A percentile compares a stretch with the other conserved stretches of the same genome.
phyloP scores from a whole-genome alignment of 2,797 vertebrate genomes.

The Thripadectes ignobilis region DNA sequence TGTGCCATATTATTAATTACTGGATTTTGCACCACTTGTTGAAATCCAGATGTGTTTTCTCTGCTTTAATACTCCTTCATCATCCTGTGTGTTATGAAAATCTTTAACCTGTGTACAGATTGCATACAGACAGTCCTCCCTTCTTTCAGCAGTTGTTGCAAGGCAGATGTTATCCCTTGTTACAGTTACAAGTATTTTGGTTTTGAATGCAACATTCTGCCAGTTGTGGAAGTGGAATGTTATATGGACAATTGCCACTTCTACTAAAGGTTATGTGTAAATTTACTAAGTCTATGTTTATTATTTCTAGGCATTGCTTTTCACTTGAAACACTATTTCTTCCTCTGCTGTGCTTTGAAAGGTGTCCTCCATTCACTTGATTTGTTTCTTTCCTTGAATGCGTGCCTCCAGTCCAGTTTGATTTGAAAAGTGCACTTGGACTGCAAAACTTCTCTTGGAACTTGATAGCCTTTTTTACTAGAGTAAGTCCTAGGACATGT shows the following conservation, averaged over 20 bases:
- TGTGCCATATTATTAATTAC: not conserved
- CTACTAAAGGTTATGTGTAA: not conserved
- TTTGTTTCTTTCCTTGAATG: not conserved
- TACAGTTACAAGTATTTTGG: not conserved
- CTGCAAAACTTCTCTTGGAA: not conserved
- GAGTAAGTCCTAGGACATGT: not conserved
- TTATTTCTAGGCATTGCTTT: not conserved
- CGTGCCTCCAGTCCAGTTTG: not conserved
- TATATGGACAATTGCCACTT: not conserved
- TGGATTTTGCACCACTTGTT: not conserved
- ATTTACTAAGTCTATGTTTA: not conserved
- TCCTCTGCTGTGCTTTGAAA: not conserved
- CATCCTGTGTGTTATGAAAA: not conserved
- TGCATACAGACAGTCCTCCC: not conserved
- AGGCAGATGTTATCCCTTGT: not conserved
- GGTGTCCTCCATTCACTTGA: not conserved
- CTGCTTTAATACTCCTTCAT: not conserved
- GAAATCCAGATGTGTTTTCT: not conserved
- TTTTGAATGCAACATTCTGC: no score
- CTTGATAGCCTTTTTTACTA: not conserved
- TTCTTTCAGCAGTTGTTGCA: not conserved
- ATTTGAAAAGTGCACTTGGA: not conserved
- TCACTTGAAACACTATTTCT: not conserved
- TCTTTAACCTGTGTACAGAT: not conserved
- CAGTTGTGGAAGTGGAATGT: not conserved